Percentiles rank a stretch among this genome's conserved stretches.
phyloP scores from a whole-genome alignment of 2,888 invertebrate genomes.

The Eupithecia insigniata region DNA sequence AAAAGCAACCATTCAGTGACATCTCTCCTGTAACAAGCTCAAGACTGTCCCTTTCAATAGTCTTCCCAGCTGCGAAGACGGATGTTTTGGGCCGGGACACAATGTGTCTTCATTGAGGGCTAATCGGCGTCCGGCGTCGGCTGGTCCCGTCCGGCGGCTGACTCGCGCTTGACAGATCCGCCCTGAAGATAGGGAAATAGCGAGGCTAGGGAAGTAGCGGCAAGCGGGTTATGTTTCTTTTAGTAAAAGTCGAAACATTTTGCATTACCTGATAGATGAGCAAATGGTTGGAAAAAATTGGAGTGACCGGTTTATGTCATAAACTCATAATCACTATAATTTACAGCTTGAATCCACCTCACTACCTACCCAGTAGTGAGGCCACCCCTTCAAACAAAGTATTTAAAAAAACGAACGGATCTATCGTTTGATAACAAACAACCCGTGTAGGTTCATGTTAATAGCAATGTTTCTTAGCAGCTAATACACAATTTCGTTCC shows the following conservation, averaged over 20 bases:
- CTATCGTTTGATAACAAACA: neutral
- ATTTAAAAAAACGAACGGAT: too few species aligned
- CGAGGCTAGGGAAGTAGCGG: conserved; percentile 10
- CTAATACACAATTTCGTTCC: neutral
- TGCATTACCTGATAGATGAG: neutral
- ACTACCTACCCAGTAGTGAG: neutral
- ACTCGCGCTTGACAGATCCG: conserved; percentile 44
- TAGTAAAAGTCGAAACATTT: neutral
- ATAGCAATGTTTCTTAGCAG: neutral
- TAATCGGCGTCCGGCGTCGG: conserved; percentile 46
- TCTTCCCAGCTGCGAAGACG: conserved; percentile 14
- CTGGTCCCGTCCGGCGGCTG: conserved; percentile 32
- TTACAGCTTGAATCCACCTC: neutral
- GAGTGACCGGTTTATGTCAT: neutral
- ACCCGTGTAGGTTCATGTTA: neutral
- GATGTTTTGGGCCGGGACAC: conserved; percentile 22
- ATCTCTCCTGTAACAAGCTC: conserved; percentile 11
- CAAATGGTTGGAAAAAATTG: neutral
- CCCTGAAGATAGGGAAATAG: conserved; percentile 42
- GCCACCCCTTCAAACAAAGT: too few species aligned
- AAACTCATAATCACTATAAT: neutral
- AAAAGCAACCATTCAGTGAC: neutral
- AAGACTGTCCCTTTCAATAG: conserved; percentile 5
- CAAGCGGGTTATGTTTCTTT: neutral
- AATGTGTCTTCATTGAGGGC: conserved; percentile 38